Evolutionary conservation across 1,140 invertebrate species (phyloP).

Genomic region (Panagrolaimus sp.): DNA sequence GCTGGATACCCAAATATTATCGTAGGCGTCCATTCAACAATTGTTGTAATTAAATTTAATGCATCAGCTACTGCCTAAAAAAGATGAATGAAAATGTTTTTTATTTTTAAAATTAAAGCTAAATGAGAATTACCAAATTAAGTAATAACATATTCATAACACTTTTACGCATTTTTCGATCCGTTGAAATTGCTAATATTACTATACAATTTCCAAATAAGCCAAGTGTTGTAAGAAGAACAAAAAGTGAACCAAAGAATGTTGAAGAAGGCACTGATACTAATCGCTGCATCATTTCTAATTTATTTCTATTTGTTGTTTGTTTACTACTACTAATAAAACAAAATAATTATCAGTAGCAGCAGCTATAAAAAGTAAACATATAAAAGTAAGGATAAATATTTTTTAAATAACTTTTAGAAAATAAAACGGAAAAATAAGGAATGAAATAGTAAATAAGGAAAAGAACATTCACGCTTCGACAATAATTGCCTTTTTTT

Average conservation of each 20-base stretch:
- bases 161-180: slow-evolving; percentile 41
- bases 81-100: slow-evolving; percentile 9
- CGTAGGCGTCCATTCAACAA: slow-evolving; percentile 46
- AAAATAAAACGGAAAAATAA: no score
- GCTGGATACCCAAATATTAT: slow-evolving; percentile 31
- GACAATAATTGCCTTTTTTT: no score
- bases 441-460: no score
- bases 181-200: slow-evolving; percentile 37
- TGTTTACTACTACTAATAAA: no score
- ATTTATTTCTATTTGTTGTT: neutral
- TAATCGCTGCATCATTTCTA: slow-evolving; percentile 17
- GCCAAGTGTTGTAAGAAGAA: slow-evolving; percentile 32
- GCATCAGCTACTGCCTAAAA: slow-evolving; percentile 48
- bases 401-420: no score
- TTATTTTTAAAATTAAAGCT: slow-evolving; percentile 14
- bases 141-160: slow-evolving; percentile 53
- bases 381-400: no score
- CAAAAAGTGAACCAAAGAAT: slow-evolving; percentile 33
- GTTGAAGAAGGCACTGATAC: slow-evolving; percentile 34
- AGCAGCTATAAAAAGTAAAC: no score
- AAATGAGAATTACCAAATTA: slow-evolving; percentile 53
- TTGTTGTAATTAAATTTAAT: slow-evolving; percentile 43
- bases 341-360: no score
- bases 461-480: no score
- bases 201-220: slow-evolving; percentile 39